A percentile compares a stretch with the other conserved stretches of the same genome.
phyloP scores from a whole-genome alignment of 2,113 vertebrate genomes.

The Tachycineta bicolor region DNA sequence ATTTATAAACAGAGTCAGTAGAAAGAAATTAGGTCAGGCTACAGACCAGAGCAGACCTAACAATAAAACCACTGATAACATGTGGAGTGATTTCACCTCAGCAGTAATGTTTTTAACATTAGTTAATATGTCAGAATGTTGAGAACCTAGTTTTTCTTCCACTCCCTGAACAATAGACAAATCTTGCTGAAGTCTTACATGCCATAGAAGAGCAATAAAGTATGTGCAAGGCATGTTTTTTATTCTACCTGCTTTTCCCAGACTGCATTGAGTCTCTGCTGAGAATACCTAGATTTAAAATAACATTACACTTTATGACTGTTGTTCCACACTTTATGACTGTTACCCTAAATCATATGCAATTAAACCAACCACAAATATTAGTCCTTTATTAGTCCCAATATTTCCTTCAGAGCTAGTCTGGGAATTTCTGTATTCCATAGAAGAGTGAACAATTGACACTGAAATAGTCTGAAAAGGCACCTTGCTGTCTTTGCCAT shows the following conservation, averaged over 20 bases:
- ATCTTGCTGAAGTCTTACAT: background rate
- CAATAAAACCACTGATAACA: background rate
- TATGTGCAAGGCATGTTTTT: background rate
- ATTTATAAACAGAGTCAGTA: background rate
- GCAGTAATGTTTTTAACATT: background rate
- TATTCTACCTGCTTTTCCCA: slow-evolving; percentile 17
- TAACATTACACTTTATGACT: background rate
- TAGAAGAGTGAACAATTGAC: background rate
- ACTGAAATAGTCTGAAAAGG: background rate
- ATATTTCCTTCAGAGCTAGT: background rate
- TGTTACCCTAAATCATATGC: slow-evolving; percentile 14
- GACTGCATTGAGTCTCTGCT: background rate
- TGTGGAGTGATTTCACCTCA: background rate
- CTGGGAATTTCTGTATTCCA: background rate
- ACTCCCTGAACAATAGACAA: background rate
- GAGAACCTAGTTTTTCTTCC: background rate
- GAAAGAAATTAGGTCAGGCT: background rate
- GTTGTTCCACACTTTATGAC: slow-evolving; percentile 21
- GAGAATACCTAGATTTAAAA: slow-evolving; percentile 14
- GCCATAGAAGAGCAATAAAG: background rate
- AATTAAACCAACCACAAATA: slow-evolving; percentile 30
- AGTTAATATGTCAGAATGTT: background rate
- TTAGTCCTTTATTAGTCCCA: background rate
- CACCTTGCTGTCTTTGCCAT: background rate
- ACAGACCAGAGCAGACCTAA: background rate